phyloP scores from a whole-genome alignment of 2,888 invertebrate species.

The Mayetiola destructor region DNA sequence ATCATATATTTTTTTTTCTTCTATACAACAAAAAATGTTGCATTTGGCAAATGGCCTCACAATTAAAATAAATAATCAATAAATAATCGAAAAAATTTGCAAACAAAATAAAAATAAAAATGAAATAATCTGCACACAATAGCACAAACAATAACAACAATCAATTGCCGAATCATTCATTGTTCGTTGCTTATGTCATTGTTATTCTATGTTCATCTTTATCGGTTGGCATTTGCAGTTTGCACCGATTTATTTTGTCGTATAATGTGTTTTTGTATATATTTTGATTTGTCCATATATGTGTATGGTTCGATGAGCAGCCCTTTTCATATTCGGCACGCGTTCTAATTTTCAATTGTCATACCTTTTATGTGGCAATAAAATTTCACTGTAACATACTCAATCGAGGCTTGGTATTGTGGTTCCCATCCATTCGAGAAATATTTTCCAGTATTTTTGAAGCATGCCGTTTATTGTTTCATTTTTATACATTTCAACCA shows the following conservation, averaged over 20 bases:
- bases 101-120: neutral
- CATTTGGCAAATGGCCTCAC: too few species aligned
- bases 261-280: too few species aligned
- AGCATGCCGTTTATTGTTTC: too few species aligned
- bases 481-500: too few species aligned
- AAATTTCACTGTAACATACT: neutral
- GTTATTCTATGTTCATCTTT: slow-evolving; percentile 4
- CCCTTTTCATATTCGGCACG: slow-evolving; percentile 13
- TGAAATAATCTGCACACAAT: neutral
- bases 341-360: slow-evolving; percentile 13
- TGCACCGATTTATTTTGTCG: slow-evolving; percentile 2
- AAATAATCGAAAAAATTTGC: neutral
- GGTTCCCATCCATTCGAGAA: neutral
- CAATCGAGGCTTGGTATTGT: too few species aligned
- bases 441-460: too few species aligned
- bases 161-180: neutral
- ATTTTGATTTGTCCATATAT: too few species aligned
- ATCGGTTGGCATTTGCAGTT: neutral
- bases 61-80: slow-evolving; percentile 12
- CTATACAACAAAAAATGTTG: too few species aligned
- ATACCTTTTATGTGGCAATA: slow-evolving; percentile 8
- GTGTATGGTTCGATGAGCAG: neutral
- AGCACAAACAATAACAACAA: neutral
- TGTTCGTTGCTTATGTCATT: slow-evolving; percentile 3
- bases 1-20: too few species aligned